These are phyloP conservation scores for Eledona agricola DNA, from an alignment of 2,888 invertebrate genomes.

Conservation along the genomic window DNA sequence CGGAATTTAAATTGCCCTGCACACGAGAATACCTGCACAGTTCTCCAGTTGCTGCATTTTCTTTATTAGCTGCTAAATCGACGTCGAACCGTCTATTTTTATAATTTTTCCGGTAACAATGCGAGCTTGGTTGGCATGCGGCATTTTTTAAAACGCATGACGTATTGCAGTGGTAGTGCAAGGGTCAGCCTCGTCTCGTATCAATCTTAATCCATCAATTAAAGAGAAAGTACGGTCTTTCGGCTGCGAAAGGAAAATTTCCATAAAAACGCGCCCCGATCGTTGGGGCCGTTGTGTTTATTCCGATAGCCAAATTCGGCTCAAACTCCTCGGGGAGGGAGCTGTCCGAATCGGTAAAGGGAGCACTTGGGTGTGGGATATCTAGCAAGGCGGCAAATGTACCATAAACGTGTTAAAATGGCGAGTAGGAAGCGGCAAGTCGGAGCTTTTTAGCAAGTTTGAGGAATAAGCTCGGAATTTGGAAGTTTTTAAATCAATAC, in stretches of 20 bases:
- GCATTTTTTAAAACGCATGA: conserved; percentile 4
- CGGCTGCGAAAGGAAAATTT: no score
- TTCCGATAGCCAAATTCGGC: conserved; percentile 21
- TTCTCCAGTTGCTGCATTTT: no score
- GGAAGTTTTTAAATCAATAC: conserved; percentile 54
- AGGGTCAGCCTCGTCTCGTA: conserved; percentile 8
- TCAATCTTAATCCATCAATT: conserved; percentile 38
- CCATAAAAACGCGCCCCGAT: no score
- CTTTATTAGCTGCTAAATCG: no score
- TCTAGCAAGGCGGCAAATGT: conserved; percentile 15
- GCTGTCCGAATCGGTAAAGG: conserved; percentile 28
- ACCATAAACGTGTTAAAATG: conserved; percentile 44
- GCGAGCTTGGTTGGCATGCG: no score
- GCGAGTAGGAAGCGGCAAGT: conserved; percentile 46
- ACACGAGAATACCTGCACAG: no score
- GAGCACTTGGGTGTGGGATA: conserved; percentile 25
- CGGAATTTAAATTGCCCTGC: conserved; percentile 21
- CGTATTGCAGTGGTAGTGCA: conserved; percentile 10
- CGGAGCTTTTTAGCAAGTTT: conserved; percentile 49
- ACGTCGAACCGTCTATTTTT: no score
- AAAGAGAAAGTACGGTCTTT: no score
- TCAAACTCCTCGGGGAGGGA: conserved; percentile 18
- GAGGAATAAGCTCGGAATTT: conserved; percentile 49
- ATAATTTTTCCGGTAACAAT: no score
- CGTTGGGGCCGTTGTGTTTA: no score